These are phyloP conservation scores for Bombus polaris DNA, from an alignment of 1,140 invertebrate genomes.

Conservation along the genomic window DNA sequence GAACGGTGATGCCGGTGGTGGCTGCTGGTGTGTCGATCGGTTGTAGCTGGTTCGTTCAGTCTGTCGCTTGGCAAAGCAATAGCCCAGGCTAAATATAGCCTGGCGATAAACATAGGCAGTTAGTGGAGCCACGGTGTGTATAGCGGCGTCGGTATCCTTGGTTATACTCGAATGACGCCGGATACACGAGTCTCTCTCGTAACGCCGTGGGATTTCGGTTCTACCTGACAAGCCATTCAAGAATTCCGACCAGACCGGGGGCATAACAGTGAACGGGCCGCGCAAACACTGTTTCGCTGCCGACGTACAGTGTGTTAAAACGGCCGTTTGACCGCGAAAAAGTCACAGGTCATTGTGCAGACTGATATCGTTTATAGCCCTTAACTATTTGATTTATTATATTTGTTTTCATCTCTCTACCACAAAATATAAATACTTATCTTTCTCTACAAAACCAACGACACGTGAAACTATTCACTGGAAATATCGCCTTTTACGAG, in stretches of 20 bases:
- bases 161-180: constrained; percentile 59
- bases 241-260: constrained; percentile 7
- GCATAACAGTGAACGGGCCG: not conserved
- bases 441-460: too few species aligned
- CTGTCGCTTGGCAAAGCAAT: constrained; percentile 75
- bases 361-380: too few species aligned
- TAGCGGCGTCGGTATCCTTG: constrained; percentile 68
- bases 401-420: not conserved
- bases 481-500: not conserved
- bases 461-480: too few species aligned
- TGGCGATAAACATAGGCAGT: constrained; percentile 76
- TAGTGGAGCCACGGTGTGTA: constrained; percentile 68
- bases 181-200: constrained; percentile 39
- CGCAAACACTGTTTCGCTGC: not conserved
- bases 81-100: constrained; percentile 75
- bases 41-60: constrained; percentile 49
- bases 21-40: constrained; percentile 27
- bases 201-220: constrained; percentile 43
- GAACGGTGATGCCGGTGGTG: not conserved
- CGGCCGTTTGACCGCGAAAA: not conserved
- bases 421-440: too few species aligned
- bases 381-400: not conserved
- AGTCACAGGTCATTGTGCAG: not conserved
- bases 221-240: constrained; percentile 48
- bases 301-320: not conserved